Conservation (phyloP, 2,797 vertebrate species). For the Ispidina picta region DNA sequence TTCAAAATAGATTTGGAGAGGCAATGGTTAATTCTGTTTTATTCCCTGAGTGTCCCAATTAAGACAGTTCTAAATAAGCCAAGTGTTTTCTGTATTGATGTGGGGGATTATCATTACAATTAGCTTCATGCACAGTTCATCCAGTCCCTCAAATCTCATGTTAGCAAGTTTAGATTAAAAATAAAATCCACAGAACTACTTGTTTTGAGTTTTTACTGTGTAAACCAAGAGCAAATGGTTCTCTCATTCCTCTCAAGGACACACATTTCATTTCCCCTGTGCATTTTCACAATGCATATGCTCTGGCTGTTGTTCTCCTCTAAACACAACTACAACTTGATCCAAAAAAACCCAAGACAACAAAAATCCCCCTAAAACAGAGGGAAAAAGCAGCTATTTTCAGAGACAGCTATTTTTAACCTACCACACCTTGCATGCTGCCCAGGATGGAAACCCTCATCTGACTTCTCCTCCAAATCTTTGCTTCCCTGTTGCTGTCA, state of each 20-base stretch:
- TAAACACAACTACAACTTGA: conserved; percentile 2
- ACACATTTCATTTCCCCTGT: not conserved
- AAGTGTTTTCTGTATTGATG: not conserved
- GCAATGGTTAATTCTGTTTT: not conserved
- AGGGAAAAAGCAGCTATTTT: not conserved
- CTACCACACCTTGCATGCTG: not conserved
- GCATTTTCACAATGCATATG: not conserved
- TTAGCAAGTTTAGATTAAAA: not conserved
- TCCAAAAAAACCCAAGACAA: not conserved
- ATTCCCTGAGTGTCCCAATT: not conserved
- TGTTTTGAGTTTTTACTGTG: not conserved
- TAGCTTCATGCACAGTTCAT: not conserved
- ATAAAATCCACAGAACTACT: not conserved
- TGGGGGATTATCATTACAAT: not conserved
- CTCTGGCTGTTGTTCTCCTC: not conserved
- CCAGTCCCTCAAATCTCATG: not conserved
- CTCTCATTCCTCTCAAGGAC: not conserved
- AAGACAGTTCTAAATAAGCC: conserved; percentile 2
- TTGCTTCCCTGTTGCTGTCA: not conserved
- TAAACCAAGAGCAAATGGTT: not conserved
- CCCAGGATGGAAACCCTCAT: not conserved
- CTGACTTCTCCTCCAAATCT: not conserved
- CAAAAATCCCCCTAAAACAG: too few species aligned
- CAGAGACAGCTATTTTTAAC: not conserved
- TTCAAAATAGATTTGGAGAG: not conserved